Evolutionary conservation across 2,113 vertebrate species (phyloP), one percentile per base, ranked within the genome.

Genomic region (Actenoides lindsayi): DNA sequence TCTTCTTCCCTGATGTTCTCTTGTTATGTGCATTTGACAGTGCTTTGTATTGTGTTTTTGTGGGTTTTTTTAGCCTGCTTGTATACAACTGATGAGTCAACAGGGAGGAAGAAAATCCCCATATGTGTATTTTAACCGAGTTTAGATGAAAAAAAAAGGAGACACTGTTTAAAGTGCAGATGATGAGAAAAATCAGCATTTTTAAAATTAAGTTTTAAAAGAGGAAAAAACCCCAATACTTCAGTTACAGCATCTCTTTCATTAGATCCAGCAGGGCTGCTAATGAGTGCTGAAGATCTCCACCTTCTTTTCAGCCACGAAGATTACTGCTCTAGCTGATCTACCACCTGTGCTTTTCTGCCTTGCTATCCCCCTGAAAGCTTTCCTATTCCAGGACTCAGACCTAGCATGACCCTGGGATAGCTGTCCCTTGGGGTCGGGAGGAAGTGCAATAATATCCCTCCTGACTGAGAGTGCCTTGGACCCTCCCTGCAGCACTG

Each of bases 51-150:
- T 86, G 35, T 64, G 64, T 20, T 37, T 56, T 14, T 37, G 28
- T 56, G 53, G 15, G 27, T 15, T 48, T 6, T 83, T 50, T 56
- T 96, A 83, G 53, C 33, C 37, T 84, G 56, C 69, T 93, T 90
- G 16, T 92, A 33, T 54, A 89, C 77, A 91, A 65, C 70, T 83
- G 30, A n/a, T 94, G 92, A 95, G 89, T 96, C 92, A 96, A 84
- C 69, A 73, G 69, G 57, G 92, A 90, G 27, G 54, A 89, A 92
- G 53, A 76, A 93, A 86, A 87, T 7, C 11, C 79, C 48, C 73
- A 54, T 71, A 77, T 79, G 89, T 93, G 69, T 71, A 89, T 91
- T 84, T 94, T 82, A 89, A 81, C 53, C 81, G 80, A 78, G 87
- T 68, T 90, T 67, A 87, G 42, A 74, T 83, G n/a, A 17, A 70